Base-by-base conservation (phyloP, 1,140 invertebrate species). In the Hestina assimilis region DNA sequence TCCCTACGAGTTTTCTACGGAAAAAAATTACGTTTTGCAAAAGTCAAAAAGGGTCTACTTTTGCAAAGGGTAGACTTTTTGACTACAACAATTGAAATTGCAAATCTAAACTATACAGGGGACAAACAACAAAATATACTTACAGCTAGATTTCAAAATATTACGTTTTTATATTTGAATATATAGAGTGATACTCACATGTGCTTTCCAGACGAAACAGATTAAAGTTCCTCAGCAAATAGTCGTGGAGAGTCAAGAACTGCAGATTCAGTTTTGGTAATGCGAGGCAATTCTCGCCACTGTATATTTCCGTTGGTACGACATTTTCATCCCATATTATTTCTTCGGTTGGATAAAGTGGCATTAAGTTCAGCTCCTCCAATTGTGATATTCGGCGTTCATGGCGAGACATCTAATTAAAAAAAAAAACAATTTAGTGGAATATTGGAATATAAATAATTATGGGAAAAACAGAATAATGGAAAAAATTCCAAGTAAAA, bases 281-380 rank as follows among this genome's bases (percentile, higher is more conserved):
- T 0, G 99, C 98, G 5, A 99, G 89, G 21, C 96, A 97, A 20
- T 94, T 96, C 83, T 99, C 97, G 0, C 97, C 97, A 45, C 96
- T 97, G 87, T 96, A 99, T 85, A 98, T 99, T 72, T 99, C 98
- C 0, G 96, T 96, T 0, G 99, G 99, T 0, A 99, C 98, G 23
- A 99, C 93, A 78, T 99, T 99, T 82, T 99, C 98, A 89, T 99
- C 97, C 99, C 99, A 99, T 66, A 99, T 98, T 6, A 99, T 94
- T 42, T 97, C 93, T 81, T 99, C 98, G 0, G 97, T 99, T 0
- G 98, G 99, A 87, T 99, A 99, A 0, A 99, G 89, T 0, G 99
- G 98, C 96, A 99, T 98, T 66, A 97, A 95, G 79, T 99, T 99
- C 1, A 99, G 87, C 40, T 96, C 94, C 81, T 99, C 96, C 26